A percentile compares a stretch with the other conserved stretches of the same genome.
These are phyloP conservation scores for Enteromius radiatus DNA, from an alignment of 2,797 vertebrate genomes.

Conservation along the genomic window DNA sequence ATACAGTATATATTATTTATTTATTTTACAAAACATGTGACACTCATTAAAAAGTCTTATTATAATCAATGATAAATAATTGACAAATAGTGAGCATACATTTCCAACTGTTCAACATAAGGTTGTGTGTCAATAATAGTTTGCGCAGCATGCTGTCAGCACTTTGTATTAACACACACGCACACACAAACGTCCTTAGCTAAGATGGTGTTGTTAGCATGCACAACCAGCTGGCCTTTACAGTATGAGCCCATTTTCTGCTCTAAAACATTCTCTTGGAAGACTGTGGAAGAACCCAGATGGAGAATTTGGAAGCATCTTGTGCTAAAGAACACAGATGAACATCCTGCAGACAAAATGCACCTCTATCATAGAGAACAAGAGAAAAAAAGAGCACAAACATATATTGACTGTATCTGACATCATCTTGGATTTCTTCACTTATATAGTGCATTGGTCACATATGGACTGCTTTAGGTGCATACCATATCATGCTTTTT, in stretches of 20 bases:
- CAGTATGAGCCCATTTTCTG: neutral
- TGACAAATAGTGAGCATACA: neutral
- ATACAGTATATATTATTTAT: too few relatives aligned
- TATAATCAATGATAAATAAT: neutral
- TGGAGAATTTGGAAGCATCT: neutral
- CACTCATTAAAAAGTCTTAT: too few relatives aligned
- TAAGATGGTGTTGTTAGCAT: constrained; percentile 5
- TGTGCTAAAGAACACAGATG: constrained; percentile 7
- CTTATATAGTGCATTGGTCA: neutral
- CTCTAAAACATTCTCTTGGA: constrained; percentile 17
- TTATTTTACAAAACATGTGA: too few relatives aligned
- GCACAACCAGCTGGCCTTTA: constrained; percentile 11
- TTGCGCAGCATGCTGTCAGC: constrained; percentile 14
- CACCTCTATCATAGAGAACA: neutral
- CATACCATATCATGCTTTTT: neutral
- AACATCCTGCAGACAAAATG: constrained; percentile 14
- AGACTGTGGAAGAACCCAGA: constrained; percentile 1
- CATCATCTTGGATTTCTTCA: neutral
- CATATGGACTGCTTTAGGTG: neutral
- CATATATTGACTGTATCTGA: neutral
- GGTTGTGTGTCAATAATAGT: constrained; percentile 2
- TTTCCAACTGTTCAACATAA: constrained; percentile 7
- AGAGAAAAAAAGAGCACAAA: constrained; percentile 13
- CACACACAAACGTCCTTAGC: neutral
- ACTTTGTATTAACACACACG: neutral